Conservation (phyloP, 2,113 vertebrate genomes). For the Ochotona princeps region DNA sequence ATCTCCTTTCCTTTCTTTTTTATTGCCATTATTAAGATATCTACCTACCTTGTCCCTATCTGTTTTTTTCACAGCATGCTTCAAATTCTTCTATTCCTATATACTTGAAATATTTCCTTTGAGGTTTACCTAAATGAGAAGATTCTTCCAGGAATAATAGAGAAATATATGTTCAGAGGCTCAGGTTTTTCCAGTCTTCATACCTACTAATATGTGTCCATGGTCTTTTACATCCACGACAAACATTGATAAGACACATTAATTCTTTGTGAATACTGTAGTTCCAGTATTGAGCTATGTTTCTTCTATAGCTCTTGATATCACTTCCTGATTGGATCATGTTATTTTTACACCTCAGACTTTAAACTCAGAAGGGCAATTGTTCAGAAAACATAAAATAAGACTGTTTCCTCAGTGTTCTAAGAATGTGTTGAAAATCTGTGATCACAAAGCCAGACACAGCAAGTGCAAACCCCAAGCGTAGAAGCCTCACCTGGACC, state of each 20-base stretch:
- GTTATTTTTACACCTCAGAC: not conserved
- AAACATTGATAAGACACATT: not conserved
- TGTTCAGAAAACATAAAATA: not conserved
- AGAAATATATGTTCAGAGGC: conserved; percentile 9
- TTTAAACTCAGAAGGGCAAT: not conserved
- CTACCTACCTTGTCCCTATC: not conserved
- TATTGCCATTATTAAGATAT: not conserved
- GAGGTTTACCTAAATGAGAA: conserved; percentile 22
- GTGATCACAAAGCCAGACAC: not conserved
- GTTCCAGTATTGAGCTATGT: not conserved
- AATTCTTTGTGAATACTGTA: not conserved
- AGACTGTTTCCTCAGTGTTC: not conserved
- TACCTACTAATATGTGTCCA: not conserved
- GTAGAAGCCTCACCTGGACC: conserved; percentile 85
- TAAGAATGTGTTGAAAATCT: no score
- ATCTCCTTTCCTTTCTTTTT: not conserved
- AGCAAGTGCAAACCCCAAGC: not conserved
- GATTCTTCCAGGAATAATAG: not conserved
- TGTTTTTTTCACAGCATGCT: not conserved
- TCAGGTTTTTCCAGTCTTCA: not conserved
- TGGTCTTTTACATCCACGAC: not conserved
- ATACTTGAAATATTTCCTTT: conserved; percentile 14
- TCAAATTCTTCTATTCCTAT: conserved; percentile 37
- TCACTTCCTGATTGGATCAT: not conserved
- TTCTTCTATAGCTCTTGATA: not conserved